These are phyloP conservation scores for Eupleurogrammus muticus DNA, from an alignment of 2,797 vertebrate species.

Conservation along the genomic window DNA sequence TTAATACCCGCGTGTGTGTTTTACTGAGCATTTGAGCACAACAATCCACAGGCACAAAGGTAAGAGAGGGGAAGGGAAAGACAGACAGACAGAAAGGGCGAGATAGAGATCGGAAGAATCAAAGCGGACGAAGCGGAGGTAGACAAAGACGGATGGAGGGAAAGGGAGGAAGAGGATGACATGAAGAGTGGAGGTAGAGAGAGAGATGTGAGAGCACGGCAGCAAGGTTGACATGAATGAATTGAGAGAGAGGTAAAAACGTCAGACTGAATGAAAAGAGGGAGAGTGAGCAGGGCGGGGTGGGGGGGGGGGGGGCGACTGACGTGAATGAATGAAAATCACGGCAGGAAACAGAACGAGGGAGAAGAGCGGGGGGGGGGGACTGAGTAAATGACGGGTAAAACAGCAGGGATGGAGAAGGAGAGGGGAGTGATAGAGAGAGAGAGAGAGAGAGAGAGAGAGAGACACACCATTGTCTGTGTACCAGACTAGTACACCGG, in stretches of 20 bases:
- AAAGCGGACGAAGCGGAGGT: slow-evolving; percentile 44
- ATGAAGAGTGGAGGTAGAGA: slow-evolving; percentile 56
- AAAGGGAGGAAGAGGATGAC: slow-evolving; percentile 52
- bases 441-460: slow-evolving; percentile 51
- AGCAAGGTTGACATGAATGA: slow-evolving; percentile 73
- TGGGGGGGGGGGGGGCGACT: background rate
- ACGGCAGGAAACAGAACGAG: slow-evolving; percentile 40
- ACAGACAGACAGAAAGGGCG: slow-evolving; percentile 30
- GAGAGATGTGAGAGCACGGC: slow-evolving; percentile 58
- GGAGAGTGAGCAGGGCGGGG: slow-evolving; percentile 13
- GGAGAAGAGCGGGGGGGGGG: slow-evolving; percentile 12
- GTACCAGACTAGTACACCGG: slow-evolving; percentile 73
- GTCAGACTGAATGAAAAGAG: slow-evolving; percentile 68
- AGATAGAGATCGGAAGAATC: slow-evolving; percentile 33
- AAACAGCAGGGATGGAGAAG: slow-evolving; percentile 48
- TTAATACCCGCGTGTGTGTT: slow-evolving; percentile 5
- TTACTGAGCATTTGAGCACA: background rate
- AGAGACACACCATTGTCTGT: slow-evolving; percentile 73
- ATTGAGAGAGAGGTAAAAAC: slow-evolving; percentile 67
- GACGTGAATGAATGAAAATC: slow-evolving; percentile 66
- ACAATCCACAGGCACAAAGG: slow-evolving; percentile 17
- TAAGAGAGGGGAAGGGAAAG: slow-evolving; percentile 24
- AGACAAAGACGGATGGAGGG: slow-evolving; percentile 65
- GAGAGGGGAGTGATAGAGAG: slow-evolving; percentile 32
- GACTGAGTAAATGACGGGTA: slow-evolving; percentile 37